Conservation (phyloP, 1,140 invertebrate genomes). For the Zaprionus inermis region DNA sequence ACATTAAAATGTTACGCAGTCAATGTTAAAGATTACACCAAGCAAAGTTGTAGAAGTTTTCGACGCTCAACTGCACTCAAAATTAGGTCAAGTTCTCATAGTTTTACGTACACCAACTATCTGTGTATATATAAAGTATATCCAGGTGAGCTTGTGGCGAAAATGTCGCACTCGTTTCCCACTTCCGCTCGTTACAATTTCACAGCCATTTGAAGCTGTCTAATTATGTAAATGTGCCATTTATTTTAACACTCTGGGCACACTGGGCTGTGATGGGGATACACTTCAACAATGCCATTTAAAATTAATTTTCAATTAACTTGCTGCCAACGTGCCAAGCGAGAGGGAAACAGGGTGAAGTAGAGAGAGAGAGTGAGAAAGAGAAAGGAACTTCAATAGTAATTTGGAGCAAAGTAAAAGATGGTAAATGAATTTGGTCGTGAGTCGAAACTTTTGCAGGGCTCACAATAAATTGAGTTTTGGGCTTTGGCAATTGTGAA, state of each 20-base stretch:
- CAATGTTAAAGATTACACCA: no score
- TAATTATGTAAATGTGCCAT: slow-evolving; percentile 72
- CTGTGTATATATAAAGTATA: neutral
- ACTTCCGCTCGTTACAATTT: slow-evolving; percentile 60
- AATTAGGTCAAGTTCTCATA: slow-evolving; percentile 6
- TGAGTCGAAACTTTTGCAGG: slow-evolving; percentile 12
- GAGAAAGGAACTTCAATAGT: slow-evolving; percentile 22
- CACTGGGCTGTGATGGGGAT: slow-evolving; percentile 34
- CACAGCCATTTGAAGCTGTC: slow-evolving; percentile 57
- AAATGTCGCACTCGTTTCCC: slow-evolving; percentile 34
- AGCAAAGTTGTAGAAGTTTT: neutral
- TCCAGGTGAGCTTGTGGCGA: neutral
- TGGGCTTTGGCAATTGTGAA: slow-evolving; percentile 47
- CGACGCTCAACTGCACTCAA: neutral
- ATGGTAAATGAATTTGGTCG: slow-evolving; percentile 32
- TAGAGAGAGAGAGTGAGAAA: neutral
- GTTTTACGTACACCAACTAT: neutral
- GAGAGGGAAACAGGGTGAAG: neutral
- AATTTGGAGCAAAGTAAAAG: slow-evolving; percentile 25
- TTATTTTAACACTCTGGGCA: slow-evolving; percentile 40
- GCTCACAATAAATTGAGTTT: slow-evolving; percentile 67
- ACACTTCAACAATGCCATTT: slow-evolving; percentile 71
- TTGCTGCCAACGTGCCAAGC: slow-evolving; percentile 37
- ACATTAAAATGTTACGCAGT: no score
- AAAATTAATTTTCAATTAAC: slow-evolving; percentile 82